A percentile compares a stretch with the other conserved stretches of the same genome.
phyloP scores from a whole-genome alignment of 2,888 invertebrate species.

The Rhyacophila evoluta region DNA sequence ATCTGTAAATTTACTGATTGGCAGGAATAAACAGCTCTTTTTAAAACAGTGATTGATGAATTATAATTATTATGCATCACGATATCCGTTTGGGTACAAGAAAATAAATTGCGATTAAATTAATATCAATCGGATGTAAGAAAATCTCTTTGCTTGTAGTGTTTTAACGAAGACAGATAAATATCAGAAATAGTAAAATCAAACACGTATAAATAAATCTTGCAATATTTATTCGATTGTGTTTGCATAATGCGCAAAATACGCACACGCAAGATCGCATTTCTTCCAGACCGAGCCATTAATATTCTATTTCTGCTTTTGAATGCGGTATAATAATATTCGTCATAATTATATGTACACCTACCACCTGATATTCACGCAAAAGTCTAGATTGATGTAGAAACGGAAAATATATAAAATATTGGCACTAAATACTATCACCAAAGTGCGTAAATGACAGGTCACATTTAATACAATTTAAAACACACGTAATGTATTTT shows the following conservation, averaged over 20 bases:
- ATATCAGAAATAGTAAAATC: background rate
- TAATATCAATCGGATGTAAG: too few species aligned
- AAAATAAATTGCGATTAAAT: too few species aligned
- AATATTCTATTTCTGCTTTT: background rate
- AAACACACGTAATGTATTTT: too few species aligned
- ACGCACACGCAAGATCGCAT: background rate
- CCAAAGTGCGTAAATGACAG: too few species aligned
- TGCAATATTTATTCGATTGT: slow-evolving; percentile 4
- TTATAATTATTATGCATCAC: too few species aligned
- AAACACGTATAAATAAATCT: background rate
- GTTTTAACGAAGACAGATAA: background rate
- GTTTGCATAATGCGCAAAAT: background rate
- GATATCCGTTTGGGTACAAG: too few species aligned
- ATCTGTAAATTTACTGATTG: too few species aligned
- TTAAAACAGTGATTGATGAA: too few species aligned
- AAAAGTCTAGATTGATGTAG: background rate
- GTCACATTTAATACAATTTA: too few species aligned
- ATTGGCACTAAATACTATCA: background rate
- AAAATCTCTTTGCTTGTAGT: too few species aligned
- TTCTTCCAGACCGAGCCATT: slow-evolving; percentile 7
- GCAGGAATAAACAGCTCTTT: too few species aligned
- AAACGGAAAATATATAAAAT: background rate
- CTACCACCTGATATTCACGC: slow-evolving; percentile 12
- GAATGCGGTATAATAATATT: background rate
- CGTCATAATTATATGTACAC: slow-evolving; percentile 5